Evolutionary conservation across 2,113 vertebrate species (phyloP).

Genomic region (Pontoporia blainvillei): DNA sequence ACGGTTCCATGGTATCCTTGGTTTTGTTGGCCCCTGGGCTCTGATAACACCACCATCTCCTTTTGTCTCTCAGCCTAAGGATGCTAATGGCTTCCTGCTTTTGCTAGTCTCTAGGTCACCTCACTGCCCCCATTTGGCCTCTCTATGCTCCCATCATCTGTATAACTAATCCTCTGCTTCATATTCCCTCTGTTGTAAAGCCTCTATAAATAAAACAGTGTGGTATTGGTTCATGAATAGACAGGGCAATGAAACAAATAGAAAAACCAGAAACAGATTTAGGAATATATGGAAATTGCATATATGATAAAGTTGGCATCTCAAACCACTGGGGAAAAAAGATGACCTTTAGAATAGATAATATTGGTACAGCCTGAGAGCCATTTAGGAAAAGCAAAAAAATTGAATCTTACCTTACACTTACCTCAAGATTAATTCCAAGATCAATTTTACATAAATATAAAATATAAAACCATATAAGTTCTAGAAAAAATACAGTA

Average conservation of each 20-base stretch:
- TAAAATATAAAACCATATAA: conserved; percentile 27
- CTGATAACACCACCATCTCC: neutral
- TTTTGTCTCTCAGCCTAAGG: neutral
- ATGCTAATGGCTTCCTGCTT: neutral
- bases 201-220: conserved; percentile 4
- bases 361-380: neutral
- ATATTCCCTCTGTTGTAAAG: neutral
- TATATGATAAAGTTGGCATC: conserved; percentile 3
- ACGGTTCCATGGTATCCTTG: neutral
- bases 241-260: neutral
- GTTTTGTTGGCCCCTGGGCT: neutral
- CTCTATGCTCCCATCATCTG: neutral
- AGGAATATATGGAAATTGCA: conserved; percentile 33
- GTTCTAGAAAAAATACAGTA: neutral
- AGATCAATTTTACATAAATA: neutral
- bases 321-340: neutral
- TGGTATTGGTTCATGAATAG: neutral
- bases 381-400: conserved; percentile 8
- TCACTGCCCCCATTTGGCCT: neutral
- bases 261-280: conserved; percentile 22
- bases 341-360: conserved; percentile 44
- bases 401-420: neutral
- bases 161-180: neutral
- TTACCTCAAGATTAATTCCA: neutral
- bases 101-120: neutral